Base-by-base conservation (phyloP, 2,113 vertebrate genomes). In the Melanotaenia duboulayi region DNA sequence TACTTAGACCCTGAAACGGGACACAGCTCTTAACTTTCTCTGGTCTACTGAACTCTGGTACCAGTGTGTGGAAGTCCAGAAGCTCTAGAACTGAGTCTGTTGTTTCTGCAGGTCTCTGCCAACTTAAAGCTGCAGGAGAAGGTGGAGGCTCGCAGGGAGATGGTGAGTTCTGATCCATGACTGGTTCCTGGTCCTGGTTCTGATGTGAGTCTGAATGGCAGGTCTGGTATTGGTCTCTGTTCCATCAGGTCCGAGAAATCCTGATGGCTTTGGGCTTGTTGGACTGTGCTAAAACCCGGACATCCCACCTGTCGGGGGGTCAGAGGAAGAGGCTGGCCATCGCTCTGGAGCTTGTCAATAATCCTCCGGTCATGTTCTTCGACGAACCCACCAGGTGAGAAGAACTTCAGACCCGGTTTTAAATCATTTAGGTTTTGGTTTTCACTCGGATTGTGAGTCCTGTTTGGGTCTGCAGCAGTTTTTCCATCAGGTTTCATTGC, bases 331-430 rank as follows among this genome's bases (percentile, higher is more conserved):
- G 97, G 16, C 93, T 99, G 81, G 96, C 97, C 82, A 98, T 99
- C 1, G 97, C 97, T 42, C 91, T 97, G 92, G 97, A 99, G 87
- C 95, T 99, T 14, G 96, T 99, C 92, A 99, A 99, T 88, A 99
- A 99, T 72, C 97, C 97, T 0, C 97, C 97, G 0, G 96, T 99
- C 91, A 98, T 99, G 97, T 99, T 99, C 93, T 98, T 99, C 1
- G 97, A 99, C 0, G 97, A 99, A 80, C 97, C 97, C 67, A 99
- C 97, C 4, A 99, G 97, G 97, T 98, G 92, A 28, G 71, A 13
- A 22, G 22, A 46, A 22, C 12, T 28, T 28, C 28, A 28, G 28
- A 6, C 28, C 28, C 6, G 28, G 28, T 28, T 28, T 28, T 28
- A n/a, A n/a, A 12, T 40, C 12, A 11, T 40, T 7, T 40, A 11